Base-by-base conservation (phyloP, 1,140 invertebrate species). In the Tribolium madens region DNA sequence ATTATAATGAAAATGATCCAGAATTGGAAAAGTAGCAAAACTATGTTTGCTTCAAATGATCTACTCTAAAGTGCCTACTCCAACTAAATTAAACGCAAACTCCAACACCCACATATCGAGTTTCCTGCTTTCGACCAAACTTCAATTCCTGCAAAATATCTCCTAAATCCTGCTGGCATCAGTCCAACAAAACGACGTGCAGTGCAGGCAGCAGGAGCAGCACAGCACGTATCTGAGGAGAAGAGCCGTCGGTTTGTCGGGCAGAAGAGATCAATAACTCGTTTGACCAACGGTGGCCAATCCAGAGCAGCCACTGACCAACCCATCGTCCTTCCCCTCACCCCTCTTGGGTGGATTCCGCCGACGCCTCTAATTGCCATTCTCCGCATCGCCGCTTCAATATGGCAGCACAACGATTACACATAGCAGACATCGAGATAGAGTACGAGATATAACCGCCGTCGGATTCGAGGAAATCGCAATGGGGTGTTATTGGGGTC, bases 211-310 rank as follows among this genome's bases (percentile, higher is more conserved):
- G n/a, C n/a, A n/a, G n/a, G n/a, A n/a, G 46, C 46, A 12, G 10
- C 15, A n/a, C n/a, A 10, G 15, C 53, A 42, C 26, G 57, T 64
- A 18, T 64, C 57, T 33, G 57, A 64, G 18, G 7, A 17, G 52
- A 57, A 57, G 52, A 57, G 57, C 57, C 57, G 57, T 64, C 57
- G 53, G 53, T 60, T 60, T 21, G 53, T 17, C 53, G 53, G 53
- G 17, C 53, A 64, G 57, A 53, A 52, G 52, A 52, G 52, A 76
- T 71, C 68, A 76, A 76, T 76, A 76, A 76, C 75, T 53, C 68
- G 75, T 76, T 76, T 76, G 75, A 76, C 68, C 75, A 53, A 50
- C 26, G 50, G 47, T 33, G 75, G 36, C 75, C 75, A 76, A 76
- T 76, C 68, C 47, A 69, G 48, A 57, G 13, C 48, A 48, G 48